Percentiles rank a stretch among this genome's conserved stretches.
Evolutionary conservation across 2,888 invertebrate species (phyloP).

Genomic region (Andrena haemorrhoa): DNA sequence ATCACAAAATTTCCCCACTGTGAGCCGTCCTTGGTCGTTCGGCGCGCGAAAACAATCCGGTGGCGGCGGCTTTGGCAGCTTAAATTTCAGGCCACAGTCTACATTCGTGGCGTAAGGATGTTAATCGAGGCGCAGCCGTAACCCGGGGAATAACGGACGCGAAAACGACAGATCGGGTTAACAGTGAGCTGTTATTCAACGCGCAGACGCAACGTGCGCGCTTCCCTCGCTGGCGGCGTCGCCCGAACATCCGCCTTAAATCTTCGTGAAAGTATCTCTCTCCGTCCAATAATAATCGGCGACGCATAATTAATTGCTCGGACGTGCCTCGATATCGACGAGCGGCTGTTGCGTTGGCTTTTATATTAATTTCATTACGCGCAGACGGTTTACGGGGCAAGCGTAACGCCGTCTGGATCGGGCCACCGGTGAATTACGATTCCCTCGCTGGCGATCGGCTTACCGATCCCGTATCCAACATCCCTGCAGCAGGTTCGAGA

Average conservation of each 20-base stretch:
- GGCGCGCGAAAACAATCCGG: slow-evolving; percentile 30
- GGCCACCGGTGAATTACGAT: slow-evolving; percentile 13
- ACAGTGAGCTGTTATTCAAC: slow-evolving; percentile 7
- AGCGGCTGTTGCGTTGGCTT: neutral
- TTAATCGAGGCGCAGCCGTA: slow-evolving; percentile 49
- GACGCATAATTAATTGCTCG: slow-evolving; percentile 28
- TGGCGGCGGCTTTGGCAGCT: slow-evolving; percentile 38
- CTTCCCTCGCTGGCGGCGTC: neutral
- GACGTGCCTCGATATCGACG: neutral
- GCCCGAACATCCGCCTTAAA: neutral
- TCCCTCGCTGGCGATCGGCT: neutral
- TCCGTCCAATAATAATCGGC: neutral
- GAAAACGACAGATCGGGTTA: slow-evolving; percentile 28
- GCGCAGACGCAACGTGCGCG: neutral
- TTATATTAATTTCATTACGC: slow-evolving; percentile 39
- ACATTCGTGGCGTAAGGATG: slow-evolving; percentile 71
- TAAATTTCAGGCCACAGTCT: slow-evolving; percentile 67
- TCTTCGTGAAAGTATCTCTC: neutral
- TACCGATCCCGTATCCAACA: neutral
- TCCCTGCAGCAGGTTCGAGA: slow-evolving; percentile 16
- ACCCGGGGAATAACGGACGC: slow-evolving; percentile 35
- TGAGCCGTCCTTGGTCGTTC: slow-evolving; percentile 43
- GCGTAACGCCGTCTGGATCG: neutral
- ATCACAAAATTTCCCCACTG: no score
- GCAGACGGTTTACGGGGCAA: neutral